Evolutionary conservation across 2,113 vertebrate genomes (phyloP).

Genomic region (Chascanopsetta lugubris): DNA sequence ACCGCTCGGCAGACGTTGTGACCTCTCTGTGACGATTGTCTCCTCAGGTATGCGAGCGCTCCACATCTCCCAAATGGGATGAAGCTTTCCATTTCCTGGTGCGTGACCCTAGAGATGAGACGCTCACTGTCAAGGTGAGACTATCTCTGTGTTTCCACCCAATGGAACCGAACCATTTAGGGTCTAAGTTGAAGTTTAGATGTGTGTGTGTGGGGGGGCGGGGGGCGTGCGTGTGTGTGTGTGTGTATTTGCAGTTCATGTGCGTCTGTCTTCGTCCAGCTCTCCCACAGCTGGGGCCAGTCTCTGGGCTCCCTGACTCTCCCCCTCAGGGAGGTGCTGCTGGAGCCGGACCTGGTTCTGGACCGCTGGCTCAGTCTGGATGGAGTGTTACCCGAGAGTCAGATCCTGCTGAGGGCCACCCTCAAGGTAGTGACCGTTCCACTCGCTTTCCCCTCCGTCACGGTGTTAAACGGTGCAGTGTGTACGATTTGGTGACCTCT

Average conservation of each 20-base stretch:
- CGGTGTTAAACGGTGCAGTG: too few relatives aligned
- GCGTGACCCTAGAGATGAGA: conserved; percentile 84
- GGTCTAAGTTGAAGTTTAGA: too few relatives aligned
- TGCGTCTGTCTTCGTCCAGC: conserved; percentile 58
- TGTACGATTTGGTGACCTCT: too few relatives aligned
- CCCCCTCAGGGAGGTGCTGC: conserved; percentile 83
- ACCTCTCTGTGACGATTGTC: neutral
- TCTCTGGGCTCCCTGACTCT: conserved; percentile 82
- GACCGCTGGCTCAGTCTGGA: conserved; percentile 86
- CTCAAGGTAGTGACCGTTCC: conserved; percentile 84
- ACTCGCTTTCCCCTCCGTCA: too few relatives aligned
- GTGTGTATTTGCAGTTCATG: neutral
- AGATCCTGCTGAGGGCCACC: conserved; percentile 85
- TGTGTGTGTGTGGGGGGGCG: too few relatives aligned
- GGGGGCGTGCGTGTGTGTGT: too few relatives aligned
- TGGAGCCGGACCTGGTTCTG: conserved; percentile 78
- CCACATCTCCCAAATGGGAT: conserved; percentile 86
- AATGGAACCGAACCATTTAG: too few relatives aligned
- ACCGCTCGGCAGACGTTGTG: neutral
- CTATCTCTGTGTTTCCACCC: neutral
- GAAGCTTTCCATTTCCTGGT: conserved; percentile 88
- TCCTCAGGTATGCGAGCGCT: conserved; percentile 79
- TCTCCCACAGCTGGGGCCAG: conserved; percentile 82
- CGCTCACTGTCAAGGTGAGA: conserved; percentile 86
- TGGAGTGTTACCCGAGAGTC: conserved; percentile 80